These are phyloP conservation scores for Psilanteris sp. DNA, from an alignment of 1,140 invertebrate genomes.

Conservation along the genomic window DNA sequence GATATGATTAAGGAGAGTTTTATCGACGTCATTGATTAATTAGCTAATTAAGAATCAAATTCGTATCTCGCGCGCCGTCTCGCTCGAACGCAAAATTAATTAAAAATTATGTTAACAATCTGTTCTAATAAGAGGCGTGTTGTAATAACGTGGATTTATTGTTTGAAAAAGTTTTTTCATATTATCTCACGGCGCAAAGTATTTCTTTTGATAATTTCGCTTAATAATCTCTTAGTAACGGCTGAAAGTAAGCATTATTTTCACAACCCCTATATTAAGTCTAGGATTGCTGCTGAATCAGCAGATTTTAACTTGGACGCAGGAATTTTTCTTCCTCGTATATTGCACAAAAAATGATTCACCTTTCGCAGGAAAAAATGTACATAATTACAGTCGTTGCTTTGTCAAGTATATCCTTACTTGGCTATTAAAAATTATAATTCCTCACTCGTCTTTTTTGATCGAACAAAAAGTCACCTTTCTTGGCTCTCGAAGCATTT, in stretches of 20 bases:
- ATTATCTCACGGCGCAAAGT: constrained; percentile 25
- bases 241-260: constrained; percentile 55
- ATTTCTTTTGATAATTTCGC: constrained; percentile 55
- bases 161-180: constrained; percentile 20
- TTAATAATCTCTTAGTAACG: constrained; percentile 53
- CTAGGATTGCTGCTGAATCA: constrained; percentile 48
- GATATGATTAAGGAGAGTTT: too few species aligned
- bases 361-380: constrained; percentile 34
- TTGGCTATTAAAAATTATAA: constrained; percentile 50
- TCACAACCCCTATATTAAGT: constrained; percentile 44
- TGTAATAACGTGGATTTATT: constrained; percentile 38
- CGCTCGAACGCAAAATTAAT: constrained; percentile 23
- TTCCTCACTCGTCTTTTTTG: constrained; percentile 10
- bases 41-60: constrained; percentile 6
- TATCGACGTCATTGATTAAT: constrained; percentile 4
- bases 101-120: constrained; percentile 21
- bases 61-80: background rate
- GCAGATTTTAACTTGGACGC: constrained; percentile 38
- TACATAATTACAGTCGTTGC: constrained; percentile 44
- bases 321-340: constrained; percentile 44
- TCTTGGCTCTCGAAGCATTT: constrained; percentile 1
- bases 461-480: constrained; percentile 10
- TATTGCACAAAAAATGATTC: constrained; percentile 48
- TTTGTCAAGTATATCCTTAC: constrained; percentile 47
- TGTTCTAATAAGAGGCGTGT: constrained; percentile 21